Conservation (phyloP, 1,140 invertebrate species). For the Mactra quadrangularis region DNA sequence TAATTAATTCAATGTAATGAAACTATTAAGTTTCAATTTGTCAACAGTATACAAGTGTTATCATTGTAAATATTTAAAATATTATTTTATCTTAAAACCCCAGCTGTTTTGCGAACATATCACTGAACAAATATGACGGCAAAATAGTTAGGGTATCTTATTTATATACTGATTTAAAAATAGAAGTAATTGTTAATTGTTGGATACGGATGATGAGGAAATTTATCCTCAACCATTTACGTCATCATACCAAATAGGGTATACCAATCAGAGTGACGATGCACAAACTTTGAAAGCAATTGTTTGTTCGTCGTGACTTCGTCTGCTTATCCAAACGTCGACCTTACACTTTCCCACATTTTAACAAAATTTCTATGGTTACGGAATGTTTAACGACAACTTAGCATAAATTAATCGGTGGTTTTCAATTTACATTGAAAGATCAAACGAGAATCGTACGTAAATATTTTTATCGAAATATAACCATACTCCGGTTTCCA, state of each 20-base stretch:
- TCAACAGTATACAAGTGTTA: too few species aligned
- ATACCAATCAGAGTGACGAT: background rate
- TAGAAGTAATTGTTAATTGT: slow-evolving; percentile 9
- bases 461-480: too few species aligned
- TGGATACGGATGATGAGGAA: slow-evolving; percentile 16
- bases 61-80: too few species aligned
- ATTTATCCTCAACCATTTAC: background rate
- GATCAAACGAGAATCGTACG: background rate
- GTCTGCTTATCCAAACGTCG: background rate
- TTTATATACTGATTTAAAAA: too few species aligned
- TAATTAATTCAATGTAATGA: too few species aligned
- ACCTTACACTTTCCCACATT: slow-evolving; percentile 1
- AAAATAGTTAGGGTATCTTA: too few species aligned
- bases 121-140: too few species aligned
- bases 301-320: slow-evolving; percentile 7
- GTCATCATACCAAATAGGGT: slow-evolving; percentile 13
- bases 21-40: too few species aligned
- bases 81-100: too few species aligned
- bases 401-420: slow-evolving; percentile 1
- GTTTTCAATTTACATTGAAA: slow-evolving; percentile 11
- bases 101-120: too few species aligned
- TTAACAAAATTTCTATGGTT: slow-evolving; percentile 6
- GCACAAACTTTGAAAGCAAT: background rate
- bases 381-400: slow-evolving; percentile 3
- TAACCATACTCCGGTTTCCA: background rate